These are phyloP conservation scores for Tuberolachnus salignus DNA, from an alignment of 2,888 invertebrate species.

Conservation along the genomic window DNA sequence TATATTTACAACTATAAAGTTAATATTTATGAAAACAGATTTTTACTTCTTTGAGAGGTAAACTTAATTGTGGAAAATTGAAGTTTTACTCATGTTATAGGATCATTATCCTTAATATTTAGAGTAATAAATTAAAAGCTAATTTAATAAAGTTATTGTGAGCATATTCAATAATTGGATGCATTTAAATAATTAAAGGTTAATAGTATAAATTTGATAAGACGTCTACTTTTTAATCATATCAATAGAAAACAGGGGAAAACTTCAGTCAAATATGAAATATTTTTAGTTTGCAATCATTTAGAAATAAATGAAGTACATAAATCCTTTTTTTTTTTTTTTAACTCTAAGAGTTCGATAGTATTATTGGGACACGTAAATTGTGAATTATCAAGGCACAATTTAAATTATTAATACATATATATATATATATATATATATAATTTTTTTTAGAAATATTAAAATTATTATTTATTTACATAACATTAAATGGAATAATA, in stretches of 20 bases:
- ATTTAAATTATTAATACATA: slow-evolving; percentile 27
- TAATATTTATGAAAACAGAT: slow-evolving; percentile 9
- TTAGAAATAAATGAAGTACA: slow-evolving; percentile 27
- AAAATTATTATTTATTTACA: slow-evolving; percentile 5
- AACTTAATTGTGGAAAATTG: slow-evolving; percentile 20
- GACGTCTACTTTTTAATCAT: not conserved
- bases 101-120: slow-evolving; percentile 13
- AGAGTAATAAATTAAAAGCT: slow-evolving; percentile 34
- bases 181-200: slow-evolving; percentile 42
- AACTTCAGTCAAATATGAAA: slow-evolving; percentile 16
- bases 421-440: too few relatives aligned
- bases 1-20: slow-evolving; percentile 7
- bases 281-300: slow-evolving; percentile 1
- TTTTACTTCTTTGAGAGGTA: not conserved
- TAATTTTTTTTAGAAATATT: not conserved
- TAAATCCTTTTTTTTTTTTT: not conserved
- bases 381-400: slow-evolving; percentile 34
- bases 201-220: slow-evolving; percentile 8
- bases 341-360: not conserved
- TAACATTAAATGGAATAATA: slow-evolving; percentile 12
- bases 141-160: slow-evolving; percentile 54
- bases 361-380: slow-evolving; percentile 12
- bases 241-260: not conserved
- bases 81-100: slow-evolving; percentile 35
- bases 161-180: slow-evolving; percentile 50